A percentile compares a stretch with the other conserved stretches of the same genome.
These are phyloP conservation scores for Pseudobourletiella spinata DNA, from an alignment of 1,140 invertebrate species.

Conservation along the genomic window DNA sequence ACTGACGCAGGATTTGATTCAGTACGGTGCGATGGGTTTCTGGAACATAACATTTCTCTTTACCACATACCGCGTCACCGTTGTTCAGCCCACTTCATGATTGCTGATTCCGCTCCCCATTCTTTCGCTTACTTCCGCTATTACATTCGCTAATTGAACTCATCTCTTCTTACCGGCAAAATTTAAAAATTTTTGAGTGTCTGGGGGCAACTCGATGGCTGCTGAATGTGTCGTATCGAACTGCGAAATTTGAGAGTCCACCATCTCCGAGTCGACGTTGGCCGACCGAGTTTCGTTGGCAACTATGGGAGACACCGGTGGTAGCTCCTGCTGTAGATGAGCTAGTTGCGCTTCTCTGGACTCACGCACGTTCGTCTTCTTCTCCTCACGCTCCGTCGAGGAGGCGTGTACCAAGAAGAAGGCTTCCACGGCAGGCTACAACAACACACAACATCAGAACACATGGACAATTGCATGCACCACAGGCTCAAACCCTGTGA, in stretches of 20 bases:
- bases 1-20: slow-evolving; percentile 85
- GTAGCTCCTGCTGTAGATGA: slow-evolving; percentile 46
- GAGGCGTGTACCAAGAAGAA: slow-evolving; percentile 83
- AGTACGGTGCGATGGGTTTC: slow-evolving; percentile 83
- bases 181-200: slow-evolving; percentile 64
- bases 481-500: too few relatives aligned
- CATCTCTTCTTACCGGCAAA: slow-evolving; percentile 70
- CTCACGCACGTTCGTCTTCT: slow-evolving; percentile 36
- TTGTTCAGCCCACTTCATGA: too few relatives aligned
- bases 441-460: too few relatives aligned
- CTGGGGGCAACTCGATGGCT: slow-evolving; percentile 40
- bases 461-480: too few relatives aligned
- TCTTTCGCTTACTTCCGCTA: too few relatives aligned
- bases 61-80: too few relatives aligned
- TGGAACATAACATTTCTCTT: slow-evolving; percentile 41
- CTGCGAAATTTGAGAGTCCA: slow-evolving; percentile 11
- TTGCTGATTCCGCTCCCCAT: neutral
- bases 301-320: slow-evolving; percentile 45
- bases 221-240: slow-evolving; percentile 17
- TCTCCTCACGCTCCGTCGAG: slow-evolving; percentile 36
- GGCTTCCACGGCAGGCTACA: slow-evolving; percentile 77
- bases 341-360: slow-evolving; percentile 47
- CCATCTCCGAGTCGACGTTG: slow-evolving; percentile 23
- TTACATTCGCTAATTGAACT: too few relatives aligned
- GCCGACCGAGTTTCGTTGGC: slow-evolving; percentile 23